A percentile compares a stretch with the other conserved stretches of the same genome.
These are phyloP conservation scores for Drosophila neonasuta DNA, from an alignment of 2,888 invertebrate species.

Conservation along the genomic window DNA sequence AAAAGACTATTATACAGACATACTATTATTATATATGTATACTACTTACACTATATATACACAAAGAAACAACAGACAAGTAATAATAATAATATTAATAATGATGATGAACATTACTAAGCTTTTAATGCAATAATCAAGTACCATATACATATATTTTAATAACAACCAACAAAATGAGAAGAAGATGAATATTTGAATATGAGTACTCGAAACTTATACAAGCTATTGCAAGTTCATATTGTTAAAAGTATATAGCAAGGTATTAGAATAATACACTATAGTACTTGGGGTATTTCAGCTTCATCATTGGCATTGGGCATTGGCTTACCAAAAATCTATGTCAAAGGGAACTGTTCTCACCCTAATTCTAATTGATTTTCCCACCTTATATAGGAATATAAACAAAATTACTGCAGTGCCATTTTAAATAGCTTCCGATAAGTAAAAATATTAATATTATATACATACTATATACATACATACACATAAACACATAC, in stretches of 20 bases:
- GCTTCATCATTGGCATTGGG: slow-evolving; percentile 39
- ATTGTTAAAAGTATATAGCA: slow-evolving; percentile 43
- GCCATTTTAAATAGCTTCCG: slow-evolving; percentile 81
- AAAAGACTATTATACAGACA: slow-evolving; percentile 72
- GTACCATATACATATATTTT: slow-evolving; percentile 56
- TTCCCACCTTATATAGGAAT: slow-evolving; percentile 81
- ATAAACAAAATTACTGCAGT: slow-evolving; percentile 80
- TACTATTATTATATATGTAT: slow-evolving; percentile 37
- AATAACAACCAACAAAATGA: slow-evolving; percentile 28
- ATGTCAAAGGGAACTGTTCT: slow-evolving; percentile 34
- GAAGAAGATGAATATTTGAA: slow-evolving; percentile 19
- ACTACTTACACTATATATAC: slow-evolving; percentile 39
- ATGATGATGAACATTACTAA: slow-evolving; percentile 62
- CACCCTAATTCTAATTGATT: slow-evolving; percentile 78
- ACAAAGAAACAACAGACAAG: slow-evolving; percentile 32
- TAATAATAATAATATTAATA: slow-evolving; percentile 24
- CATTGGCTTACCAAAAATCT: slow-evolving; percentile 23
- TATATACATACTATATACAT: slow-evolving; percentile 40
- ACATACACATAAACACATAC: slow-evolving; percentile 43
- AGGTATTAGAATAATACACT: slow-evolving; percentile 32
- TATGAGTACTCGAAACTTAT: slow-evolving; percentile 26
- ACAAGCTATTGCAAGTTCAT: slow-evolving; percentile 44
- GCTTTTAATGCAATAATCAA: slow-evolving; percentile 77
- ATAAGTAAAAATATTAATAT: slow-evolving; percentile 59
- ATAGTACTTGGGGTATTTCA: slow-evolving; percentile 41